phyloP scores from a whole-genome alignment of 2,797 vertebrate genomes.

The Tapirus indicus region DNA sequence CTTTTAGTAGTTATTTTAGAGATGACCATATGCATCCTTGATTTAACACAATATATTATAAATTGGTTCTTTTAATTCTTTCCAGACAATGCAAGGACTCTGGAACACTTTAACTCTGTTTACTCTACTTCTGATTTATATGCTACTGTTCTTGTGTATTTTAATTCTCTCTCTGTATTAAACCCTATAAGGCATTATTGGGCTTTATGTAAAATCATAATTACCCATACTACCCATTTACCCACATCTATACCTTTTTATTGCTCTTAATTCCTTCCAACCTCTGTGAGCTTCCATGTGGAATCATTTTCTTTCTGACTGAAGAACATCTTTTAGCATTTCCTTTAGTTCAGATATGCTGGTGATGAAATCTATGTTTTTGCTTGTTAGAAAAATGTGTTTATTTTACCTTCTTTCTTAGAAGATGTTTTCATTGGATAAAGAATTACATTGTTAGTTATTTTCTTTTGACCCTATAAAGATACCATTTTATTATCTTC shows the following conservation, averaged over 20 bases:
- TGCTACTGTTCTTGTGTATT: not conserved
- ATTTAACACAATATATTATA: not conserved
- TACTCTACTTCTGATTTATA: not conserved
- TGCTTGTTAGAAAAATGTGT: not conserved
- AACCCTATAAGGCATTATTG: not conserved
- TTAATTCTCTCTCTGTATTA: not conserved
- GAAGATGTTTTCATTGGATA: not conserved
- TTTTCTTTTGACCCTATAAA: not conserved
- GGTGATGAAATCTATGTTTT: not conserved
- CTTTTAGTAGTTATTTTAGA: not conserved
- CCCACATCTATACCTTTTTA: not conserved
- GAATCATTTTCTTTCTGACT: not conserved
- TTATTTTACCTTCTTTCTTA: not conserved
- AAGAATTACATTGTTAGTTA: not conserved
- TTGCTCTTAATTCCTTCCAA: not conserved
- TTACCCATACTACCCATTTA: not conserved
- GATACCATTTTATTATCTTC: not conserved
- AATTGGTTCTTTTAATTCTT: not conserved
- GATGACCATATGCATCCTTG: not conserved
- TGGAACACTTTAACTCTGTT: not conserved
- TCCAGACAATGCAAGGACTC: not conserved
- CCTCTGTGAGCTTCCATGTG: not conserved
- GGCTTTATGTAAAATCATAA: not conserved
- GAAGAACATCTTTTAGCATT: not conserved
- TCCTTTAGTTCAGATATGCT: not conserved